Evolutionary conservation across 92 coral and sea anemone species (phyloP), one percentile per base, ranked within the genome.

Genomic region (Actinostola sp.): DNA sequence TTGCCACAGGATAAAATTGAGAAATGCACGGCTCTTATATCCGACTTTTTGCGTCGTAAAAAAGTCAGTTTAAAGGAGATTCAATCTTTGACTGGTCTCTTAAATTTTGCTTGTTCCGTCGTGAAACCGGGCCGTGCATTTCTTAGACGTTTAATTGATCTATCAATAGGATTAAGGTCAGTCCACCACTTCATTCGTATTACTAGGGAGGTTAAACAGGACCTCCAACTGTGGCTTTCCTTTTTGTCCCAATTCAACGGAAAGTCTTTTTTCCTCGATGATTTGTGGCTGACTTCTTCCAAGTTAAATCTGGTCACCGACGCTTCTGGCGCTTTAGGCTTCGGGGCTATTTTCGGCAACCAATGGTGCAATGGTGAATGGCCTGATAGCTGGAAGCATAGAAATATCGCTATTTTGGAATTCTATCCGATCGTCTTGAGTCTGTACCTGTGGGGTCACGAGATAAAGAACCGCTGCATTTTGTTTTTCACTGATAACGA

Each of bases 401-500:
- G 45, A 0, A 71, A 79, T 48, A 79, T 79, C 29, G 79, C 84
- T 17, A 17, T 71, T 29, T 25, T 72, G 33, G 82, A 67, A 67
- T 76, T 75, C 61, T 75, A 75, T 30, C 81, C 81, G 0, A 66
- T 70, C n/a, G 70, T 73, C 13, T 32, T 73, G 15, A 73, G 80
- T 61, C 48, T 73, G 5, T 49, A 30, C 50, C 54, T 83, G 29
- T 74, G 85, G 85, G 81, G 80, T 25, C 52, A 57, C 23, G n/a
- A 38, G 57, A 75, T 81, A 71, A 24, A 17, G 43, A 79, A 84
- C 48, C 79, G 49, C 15, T 59, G 84, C 36, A 56, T 73, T 16
- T 49, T 83, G 31, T 78, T 82, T 67, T 78, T 74, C 31, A 86
- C 89, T 1, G 91, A 89, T 35, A 84, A 89, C 34, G 84, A 84